phyloP scores from a whole-genome alignment of 2,113 vertebrate genomes.

The Gavialis gangeticus region DNA sequence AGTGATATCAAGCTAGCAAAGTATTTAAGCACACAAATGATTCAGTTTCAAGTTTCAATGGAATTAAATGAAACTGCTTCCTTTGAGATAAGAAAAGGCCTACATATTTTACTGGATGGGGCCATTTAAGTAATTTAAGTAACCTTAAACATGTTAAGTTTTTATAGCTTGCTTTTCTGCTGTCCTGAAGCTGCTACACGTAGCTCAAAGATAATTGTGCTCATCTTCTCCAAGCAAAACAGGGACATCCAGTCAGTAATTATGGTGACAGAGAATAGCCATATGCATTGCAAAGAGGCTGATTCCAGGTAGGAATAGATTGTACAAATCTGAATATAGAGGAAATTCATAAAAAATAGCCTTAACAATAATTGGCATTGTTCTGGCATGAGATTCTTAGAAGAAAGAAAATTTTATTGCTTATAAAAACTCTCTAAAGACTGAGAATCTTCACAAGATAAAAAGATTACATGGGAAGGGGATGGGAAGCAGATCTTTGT shows the following conservation, averaged over 20 bases:
- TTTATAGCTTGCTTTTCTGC: neutral
- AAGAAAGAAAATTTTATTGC: neutral
- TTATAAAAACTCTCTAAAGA: neutral
- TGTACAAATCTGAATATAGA: neutral
- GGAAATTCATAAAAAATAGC: neutral
- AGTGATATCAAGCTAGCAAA: neutral
- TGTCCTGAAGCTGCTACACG: neutral
- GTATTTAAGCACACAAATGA: neutral
- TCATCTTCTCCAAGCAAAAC: neutral
- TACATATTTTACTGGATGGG: neutral
- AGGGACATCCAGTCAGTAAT: neutral
- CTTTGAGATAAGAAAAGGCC: neutral
- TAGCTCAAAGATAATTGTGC: neutral
- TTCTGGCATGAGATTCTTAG: neutral
- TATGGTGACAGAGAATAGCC: neutral
- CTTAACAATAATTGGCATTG: neutral
- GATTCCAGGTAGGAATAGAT: accelerated
- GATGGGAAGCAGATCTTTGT: neutral
- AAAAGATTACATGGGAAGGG: neutral
- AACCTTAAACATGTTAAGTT: neutral
- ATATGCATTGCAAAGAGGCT: neutral
- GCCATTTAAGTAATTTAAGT: neutral
- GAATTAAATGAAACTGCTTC: neutral
- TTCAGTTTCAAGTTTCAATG: neutral
- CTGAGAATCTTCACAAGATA: neutral